These are phyloP conservation scores for Archips crataeganus DNA, from an alignment of 2,888 invertebrate species.

Conservation along the genomic window DNA sequence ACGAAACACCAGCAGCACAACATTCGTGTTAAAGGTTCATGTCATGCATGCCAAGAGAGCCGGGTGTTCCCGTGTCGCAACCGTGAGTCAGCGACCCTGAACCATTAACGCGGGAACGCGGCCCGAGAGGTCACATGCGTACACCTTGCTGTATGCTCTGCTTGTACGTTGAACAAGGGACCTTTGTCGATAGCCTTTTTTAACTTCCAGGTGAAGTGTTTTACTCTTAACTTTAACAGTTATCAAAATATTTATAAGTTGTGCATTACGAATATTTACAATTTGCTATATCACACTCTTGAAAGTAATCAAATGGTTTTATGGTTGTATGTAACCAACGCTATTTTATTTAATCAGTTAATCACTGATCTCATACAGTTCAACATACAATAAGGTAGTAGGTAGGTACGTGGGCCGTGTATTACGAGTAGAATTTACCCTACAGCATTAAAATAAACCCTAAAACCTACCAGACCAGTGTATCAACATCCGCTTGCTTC, in stretches of 20 bases:
- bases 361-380: neutral
- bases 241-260: neutral
- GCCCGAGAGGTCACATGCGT: slow-evolving; percentile 49
- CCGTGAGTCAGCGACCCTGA: slow-evolving; percentile 74
- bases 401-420: too few relatives aligned
- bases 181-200: neutral
- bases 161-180: neutral
- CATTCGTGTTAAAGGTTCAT: slow-evolving; percentile 53
- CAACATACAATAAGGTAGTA: neutral
- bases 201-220: neutral
- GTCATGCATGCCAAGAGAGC: slow-evolving; percentile 70
- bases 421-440: too few relatives aligned
- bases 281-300: neutral
- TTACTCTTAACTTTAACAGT: neutral
- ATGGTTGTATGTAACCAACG: neutral
- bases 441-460: too few relatives aligned
- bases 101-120: slow-evolving; percentile 68
- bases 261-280: neutral
- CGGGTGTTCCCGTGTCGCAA: slow-evolving; percentile 76
- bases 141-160: slow-evolving; percentile 4
- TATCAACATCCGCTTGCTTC: neutral
- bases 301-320: neutral
- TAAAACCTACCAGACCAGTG: neutral
- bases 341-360: neutral
- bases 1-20: slow-evolving; percentile 52